phyloP scores from a whole-genome alignment of 2,113 vertebrate species.

The Odobenus rosmarus region DNA sequence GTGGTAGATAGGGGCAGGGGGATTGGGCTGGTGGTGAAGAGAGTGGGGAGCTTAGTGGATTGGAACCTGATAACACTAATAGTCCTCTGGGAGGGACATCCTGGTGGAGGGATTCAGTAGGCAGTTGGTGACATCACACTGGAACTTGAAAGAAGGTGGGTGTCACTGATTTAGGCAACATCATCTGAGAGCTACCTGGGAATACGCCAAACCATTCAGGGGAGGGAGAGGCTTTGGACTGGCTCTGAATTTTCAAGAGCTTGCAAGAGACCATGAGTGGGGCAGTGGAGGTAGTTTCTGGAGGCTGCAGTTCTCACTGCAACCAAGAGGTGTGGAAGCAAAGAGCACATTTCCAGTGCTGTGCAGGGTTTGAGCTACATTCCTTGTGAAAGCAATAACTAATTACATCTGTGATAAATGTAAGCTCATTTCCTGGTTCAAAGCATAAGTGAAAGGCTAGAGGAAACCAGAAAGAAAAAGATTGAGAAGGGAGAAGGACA shows the following conservation, averaged over 20 bases:
- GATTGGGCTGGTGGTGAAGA: background rate
- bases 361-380: background rate
- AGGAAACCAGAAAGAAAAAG: background rate
- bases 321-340: background rate
- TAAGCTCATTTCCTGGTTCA: conserved; percentile 37
- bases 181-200: background rate
- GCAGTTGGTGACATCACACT: background rate
- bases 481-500: background rate
- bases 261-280: background rate
- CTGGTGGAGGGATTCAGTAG: background rate
- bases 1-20: background rate
- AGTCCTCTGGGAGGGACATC: background rate
- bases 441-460: background rate
- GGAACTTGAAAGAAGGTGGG: background rate
- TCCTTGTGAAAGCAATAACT: conserved; percentile 20
- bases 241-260: background rate
- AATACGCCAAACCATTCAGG: background rate
- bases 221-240: background rate
- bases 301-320: background rate
- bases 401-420: background rate
- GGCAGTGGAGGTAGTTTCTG: accelerated
- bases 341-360: background rate
- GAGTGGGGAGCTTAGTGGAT: background rate
- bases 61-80: background rate
- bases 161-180: background rate